phyloP scores from a whole-genome alignment of 2,113 vertebrate genomes.

The Butastur rufipennis region DNA sequence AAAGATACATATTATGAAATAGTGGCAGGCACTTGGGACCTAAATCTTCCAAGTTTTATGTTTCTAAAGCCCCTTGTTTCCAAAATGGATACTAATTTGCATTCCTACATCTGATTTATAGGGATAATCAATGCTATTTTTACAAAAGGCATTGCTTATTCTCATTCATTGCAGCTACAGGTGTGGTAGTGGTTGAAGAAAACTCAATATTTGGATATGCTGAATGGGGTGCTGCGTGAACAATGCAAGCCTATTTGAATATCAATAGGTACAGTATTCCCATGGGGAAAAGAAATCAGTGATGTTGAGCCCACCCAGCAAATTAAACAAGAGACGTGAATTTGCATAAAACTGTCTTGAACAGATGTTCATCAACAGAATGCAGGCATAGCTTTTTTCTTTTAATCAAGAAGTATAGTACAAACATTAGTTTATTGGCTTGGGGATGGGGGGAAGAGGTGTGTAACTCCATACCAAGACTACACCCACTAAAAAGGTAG shows the following conservation, averaged over 20 bases:
- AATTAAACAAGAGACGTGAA: constrained; percentile 8
- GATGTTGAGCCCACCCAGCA: not conserved
- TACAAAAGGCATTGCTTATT: not conserved
- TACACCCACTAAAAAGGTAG: not conserved
- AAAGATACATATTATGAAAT: not conserved
- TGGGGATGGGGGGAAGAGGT: not conserved
- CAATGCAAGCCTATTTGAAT: not conserved
- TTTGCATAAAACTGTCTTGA: constrained; percentile 29
- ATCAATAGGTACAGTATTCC: not conserved
- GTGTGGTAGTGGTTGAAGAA: not conserved
- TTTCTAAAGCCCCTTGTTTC: not conserved
- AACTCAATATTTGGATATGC: not conserved
- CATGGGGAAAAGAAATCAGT: not conserved
- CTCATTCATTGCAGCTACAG: not conserved
- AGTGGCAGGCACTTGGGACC: not conserved
- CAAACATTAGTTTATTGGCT: not conserved
- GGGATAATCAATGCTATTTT: not conserved
- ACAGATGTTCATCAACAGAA: constrained; percentile 25
- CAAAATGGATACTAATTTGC: not conserved
- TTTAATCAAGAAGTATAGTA: not conserved
- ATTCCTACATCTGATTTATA: not conserved
- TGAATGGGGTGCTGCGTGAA: not conserved
- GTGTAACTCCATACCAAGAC: not conserved
- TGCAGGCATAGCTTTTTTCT: not conserved
- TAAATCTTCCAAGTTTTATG: not conserved